Conservation (phyloP, 2,888 invertebrate genomes). For the Hirtodrosophila alboralis region DNA sequence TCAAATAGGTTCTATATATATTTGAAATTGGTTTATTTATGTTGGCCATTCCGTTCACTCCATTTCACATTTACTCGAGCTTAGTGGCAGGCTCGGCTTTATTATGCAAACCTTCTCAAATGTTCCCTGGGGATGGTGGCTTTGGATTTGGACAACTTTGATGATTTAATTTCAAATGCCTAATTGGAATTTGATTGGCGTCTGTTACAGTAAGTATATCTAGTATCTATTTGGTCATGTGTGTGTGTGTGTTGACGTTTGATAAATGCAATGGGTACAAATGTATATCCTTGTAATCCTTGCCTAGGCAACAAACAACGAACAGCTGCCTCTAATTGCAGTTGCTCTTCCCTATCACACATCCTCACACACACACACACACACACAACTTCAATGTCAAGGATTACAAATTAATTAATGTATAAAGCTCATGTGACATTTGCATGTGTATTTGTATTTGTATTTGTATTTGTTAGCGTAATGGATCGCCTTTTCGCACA, state of each 20-base stretch:
- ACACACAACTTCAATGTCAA: conserved; percentile 48
- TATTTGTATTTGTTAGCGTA: conserved; percentile 31
- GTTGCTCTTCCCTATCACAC: too few relatives aligned
- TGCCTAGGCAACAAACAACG: conserved; percentile 31
- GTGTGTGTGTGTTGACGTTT: conserved; percentile 42
- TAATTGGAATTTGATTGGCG: conserved; percentile 61
- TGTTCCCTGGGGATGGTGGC: neutral
- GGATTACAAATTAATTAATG: conserved; percentile 76
- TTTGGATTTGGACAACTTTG: conserved; percentile 40
- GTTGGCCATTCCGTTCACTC: conserved; percentile 10
- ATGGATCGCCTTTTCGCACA: neutral
- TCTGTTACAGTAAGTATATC: neutral
- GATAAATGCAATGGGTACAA: conserved; percentile 55
- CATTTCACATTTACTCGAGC: neutral
- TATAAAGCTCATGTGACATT: conserved; percentile 59
- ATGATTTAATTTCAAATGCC: conserved; percentile 62
- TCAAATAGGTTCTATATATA: too few relatives aligned
- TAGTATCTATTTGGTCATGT: conserved; percentile 12
- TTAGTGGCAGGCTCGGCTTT: conserved; percentile 5
- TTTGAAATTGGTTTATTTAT: too few relatives aligned
- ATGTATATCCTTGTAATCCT: conserved; percentile 60
- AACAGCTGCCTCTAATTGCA: conserved; percentile 63
- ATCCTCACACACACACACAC: too few relatives aligned
- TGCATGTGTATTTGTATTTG: conserved; percentile 52
- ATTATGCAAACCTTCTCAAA: conserved; percentile 8